Evolutionary conservation across 2,113 vertebrate species (phyloP).

Genomic region (Callocephalon fimbriatum): DNA sequence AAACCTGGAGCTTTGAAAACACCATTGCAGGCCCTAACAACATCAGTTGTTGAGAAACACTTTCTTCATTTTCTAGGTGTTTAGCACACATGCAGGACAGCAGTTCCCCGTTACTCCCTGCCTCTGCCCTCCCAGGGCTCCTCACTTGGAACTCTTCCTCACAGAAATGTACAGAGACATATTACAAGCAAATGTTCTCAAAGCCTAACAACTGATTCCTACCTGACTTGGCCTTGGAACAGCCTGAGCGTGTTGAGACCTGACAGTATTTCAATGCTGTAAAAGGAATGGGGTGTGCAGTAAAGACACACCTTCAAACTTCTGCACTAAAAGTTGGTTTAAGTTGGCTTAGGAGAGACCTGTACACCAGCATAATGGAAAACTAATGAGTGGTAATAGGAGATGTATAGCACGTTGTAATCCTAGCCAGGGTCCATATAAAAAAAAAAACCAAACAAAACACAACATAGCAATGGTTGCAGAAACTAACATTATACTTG

Average conservation of each 20-base stretch:
- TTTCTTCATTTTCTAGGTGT: background rate
- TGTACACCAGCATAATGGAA: background rate
- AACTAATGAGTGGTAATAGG: background rate
- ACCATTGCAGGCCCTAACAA: background rate
- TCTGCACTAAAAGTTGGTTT: background rate
- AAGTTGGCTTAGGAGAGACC: background rate
- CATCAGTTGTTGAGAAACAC: background rate
- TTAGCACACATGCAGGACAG: background rate
- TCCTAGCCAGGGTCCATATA: background rate
- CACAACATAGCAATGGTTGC: background rate
- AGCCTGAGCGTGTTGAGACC: background rate
- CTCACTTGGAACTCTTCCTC: background rate
- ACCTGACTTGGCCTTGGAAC: background rate
- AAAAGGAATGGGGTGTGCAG: background rate
- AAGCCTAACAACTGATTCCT: slow-evolving; percentile 11
- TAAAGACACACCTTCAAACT: background rate
- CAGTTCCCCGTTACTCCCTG: background rate
- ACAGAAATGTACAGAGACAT: background rate
- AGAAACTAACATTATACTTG: background rate
- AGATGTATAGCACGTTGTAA: background rate
- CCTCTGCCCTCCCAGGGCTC: background rate
- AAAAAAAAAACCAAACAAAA: background rate
- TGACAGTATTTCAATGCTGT: background rate
- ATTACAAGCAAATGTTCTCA: slow-evolving; percentile 16
- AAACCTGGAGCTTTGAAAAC: background rate